Evolutionary conservation across 2,113 vertebrate species (phyloP).

Genomic region (Oncorhynchus tshawytscha): DNA sequence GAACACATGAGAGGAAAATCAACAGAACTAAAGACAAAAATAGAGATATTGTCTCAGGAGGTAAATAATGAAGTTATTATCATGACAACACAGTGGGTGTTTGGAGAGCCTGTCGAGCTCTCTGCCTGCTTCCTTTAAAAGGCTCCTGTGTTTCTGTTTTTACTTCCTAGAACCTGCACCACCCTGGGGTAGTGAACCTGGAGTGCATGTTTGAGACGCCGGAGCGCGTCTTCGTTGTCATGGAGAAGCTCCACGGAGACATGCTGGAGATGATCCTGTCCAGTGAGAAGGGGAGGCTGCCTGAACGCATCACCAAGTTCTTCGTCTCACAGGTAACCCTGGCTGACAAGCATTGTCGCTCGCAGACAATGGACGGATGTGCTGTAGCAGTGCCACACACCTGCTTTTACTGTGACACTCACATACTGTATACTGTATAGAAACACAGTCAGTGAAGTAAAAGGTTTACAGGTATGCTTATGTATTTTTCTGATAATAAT

Average conservation of each 20-base stretch:
- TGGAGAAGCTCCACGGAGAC: constrained; percentile 99
- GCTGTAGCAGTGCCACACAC: not conserved
- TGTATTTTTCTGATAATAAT: not conserved
- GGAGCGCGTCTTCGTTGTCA: constrained; percentile 96
- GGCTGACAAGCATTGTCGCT: not conserved
- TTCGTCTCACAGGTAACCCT: constrained; percentile 90
- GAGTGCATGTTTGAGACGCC: constrained; percentile 98
- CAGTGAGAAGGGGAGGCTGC: constrained; percentile 95
- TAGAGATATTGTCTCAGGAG: too few species aligned
- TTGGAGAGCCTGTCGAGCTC: constrained; percentile 44
- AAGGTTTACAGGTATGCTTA: too few species aligned
- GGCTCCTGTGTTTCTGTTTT: not conserved
- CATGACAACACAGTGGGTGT: constrained; percentile 39
- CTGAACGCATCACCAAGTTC: constrained; percentile 96
- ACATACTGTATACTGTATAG: not conserved
- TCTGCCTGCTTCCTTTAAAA: constrained; percentile 22
- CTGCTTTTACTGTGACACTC: too few species aligned
- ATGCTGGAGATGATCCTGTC: constrained; percentile 99
- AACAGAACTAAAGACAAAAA: too few species aligned
- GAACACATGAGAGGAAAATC: not conserved
- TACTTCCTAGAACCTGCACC: constrained; percentile 85
- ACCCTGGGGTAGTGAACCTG: constrained; percentile 94
- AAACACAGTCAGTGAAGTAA: not conserved
- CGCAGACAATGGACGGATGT: not conserved
- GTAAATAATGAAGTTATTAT: constrained; percentile 41